Evolutionary conservation across 92 coral and sea anemone genomes (phyloP), one percentile per base, ranked within the genome.

Genomic region (Anthopleura xanthogrammica): DNA sequence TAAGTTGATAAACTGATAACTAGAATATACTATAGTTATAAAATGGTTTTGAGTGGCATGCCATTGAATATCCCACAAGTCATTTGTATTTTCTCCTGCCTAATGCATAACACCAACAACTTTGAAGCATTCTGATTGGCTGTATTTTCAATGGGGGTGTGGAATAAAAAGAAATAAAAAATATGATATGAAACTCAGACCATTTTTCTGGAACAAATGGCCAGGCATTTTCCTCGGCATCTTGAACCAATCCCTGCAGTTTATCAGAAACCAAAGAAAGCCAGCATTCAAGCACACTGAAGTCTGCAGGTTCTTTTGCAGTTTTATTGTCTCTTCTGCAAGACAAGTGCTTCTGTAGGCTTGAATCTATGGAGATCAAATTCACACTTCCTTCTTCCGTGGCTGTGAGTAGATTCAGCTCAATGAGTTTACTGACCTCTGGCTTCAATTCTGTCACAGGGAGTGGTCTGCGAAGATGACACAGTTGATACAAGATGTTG

Each of bases 181-280:
- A 19, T 64, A n/a, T n/a, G 5, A 20, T 36, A 58, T 5, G 23
- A 36, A 43, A 55, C n/a, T 55, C 83, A 82, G 83, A 95, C 98
- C 98, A 95, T 86, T 93, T 94, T 77, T 95, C 98, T 57, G 98
- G 98, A 39, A 95, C 94, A 89, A 95, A 95, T 60, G 98, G 98
- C 98, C 98, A 95, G 22, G 94, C 85, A 80, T 90, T 90, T 23
- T 81, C 76, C 79, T 90, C 89, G 8, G 98, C 98, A 90, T 90
- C 93, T 16, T 41, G 58, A 68, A 95, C 60, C 11, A 92, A 92
- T 9, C 77, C 79, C 57, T 77, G 58, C 40, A 95, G 90, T 83
- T 90, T 90, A 16, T 78, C 73, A n/a, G 93, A 92, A 16, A 94
- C 84, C 24, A 95, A 91, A 6, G 88, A 72, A 60, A 84, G 80